Base-by-base conservation (phyloP, 2,113 vertebrate genomes). In the Mobula hypostoma region DNA sequence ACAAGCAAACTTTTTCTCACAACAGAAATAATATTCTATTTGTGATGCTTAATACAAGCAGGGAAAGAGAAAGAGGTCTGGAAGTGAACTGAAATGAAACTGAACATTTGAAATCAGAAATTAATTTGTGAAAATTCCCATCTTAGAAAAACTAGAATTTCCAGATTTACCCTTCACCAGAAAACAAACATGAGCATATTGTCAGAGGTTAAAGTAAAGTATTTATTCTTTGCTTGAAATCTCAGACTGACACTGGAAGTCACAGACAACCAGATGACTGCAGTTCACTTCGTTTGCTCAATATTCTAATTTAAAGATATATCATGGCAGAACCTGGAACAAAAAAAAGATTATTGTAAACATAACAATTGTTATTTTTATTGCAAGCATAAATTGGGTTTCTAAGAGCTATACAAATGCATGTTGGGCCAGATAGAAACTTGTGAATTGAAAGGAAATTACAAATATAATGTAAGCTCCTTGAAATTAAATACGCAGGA, bases 171-270 rank as follows among this genome's bases (percentile, higher is more conserved):
- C 8, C 56, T 14, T 87, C 7, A 12, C 24, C 83, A 61, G 56
- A n/a, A 87, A 7, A 63, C 56, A 87, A 29, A 87, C 83, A 6
- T 17, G 56, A 17, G 40, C 21, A 83, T 11, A 85, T 24, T 58
- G 48, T 85, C 40, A 63, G 80, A 56, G 56, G 24, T 29, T 29
- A 61, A 87, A 29, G 24, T 12, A 15, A 87, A 87, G 29, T 87
- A 87, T 29, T 87, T 87, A 58, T 61, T 87, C 58, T 85, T 87
- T 87, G 61, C 32, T 87, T 87, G 56, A 87, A 87, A n/a, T 8
- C 58, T 85, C 21, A 29, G 40, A 56, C 1, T 85, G 48, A 58
- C 9, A 61, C 82, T 29, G 56, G 56, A 9, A 61, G 83, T 58
- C n/a, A 12, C 8, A 79, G 29, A 14, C n/a, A 14, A 36, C 8